Conservation (phyloP, 2,888 invertebrate species). For the Alentia gelatinosa region DNA sequence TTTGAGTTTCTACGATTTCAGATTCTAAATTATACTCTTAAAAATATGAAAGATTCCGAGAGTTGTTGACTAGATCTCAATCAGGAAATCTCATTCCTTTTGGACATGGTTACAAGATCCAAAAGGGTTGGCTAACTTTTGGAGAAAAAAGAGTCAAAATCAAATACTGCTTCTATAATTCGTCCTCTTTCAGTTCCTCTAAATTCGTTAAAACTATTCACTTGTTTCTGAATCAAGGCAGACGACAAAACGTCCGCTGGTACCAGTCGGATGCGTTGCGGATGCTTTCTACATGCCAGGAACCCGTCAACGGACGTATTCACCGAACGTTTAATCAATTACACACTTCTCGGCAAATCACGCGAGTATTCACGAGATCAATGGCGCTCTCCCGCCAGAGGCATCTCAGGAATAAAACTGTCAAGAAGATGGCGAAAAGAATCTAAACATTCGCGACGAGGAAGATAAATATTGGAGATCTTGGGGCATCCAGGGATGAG, state of each 20-base stretch:
- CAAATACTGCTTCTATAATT: too few relatives aligned
- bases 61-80: too few relatives aligned
- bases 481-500: too few relatives aligned
- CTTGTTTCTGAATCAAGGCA: background rate
- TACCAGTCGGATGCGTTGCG: background rate
- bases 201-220: too few relatives aligned
- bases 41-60: too few relatives aligned
- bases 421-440: background rate
- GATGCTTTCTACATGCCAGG: background rate
- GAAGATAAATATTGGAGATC: background rate
- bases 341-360: background rate
- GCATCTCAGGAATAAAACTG: background rate
- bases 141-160: too few relatives aligned
- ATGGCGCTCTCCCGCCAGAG: background rate
- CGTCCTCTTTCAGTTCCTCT: too few relatives aligned
- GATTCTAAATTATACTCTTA: too few relatives aligned
- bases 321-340: background rate
- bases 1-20: too few relatives aligned
- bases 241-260: background rate
- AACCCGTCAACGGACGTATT: background rate
- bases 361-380: background rate
- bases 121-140: too few relatives aligned
- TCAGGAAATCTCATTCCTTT: too few relatives aligned
- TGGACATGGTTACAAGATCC: too few relatives aligned
- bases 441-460: background rate